A percentile compares a stretch with the other conserved stretches of the same genome.
Conservation (phyloP, 2,888 invertebrate genomes). For the Cyclophora punctaria region DNA sequence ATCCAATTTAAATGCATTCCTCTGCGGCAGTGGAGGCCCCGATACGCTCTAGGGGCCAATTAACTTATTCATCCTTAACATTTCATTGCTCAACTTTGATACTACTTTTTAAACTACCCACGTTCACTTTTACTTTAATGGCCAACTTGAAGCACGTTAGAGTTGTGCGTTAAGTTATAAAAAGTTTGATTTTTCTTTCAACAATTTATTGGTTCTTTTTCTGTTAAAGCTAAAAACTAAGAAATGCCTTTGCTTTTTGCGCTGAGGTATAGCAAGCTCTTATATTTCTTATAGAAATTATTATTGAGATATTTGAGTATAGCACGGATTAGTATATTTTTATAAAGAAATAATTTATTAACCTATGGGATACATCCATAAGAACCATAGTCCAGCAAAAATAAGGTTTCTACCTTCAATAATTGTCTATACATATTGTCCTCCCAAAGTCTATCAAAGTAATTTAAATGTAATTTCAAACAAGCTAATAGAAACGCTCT, state of each 20-base stretch:
- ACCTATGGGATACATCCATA: no score
- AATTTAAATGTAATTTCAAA: slow-evolving; percentile 69
- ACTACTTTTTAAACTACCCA: slow-evolving; percentile 42
- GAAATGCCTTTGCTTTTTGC: no score
- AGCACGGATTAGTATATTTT: no score
- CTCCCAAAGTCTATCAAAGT: slow-evolving; percentile 41
- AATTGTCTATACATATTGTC: not conserved
- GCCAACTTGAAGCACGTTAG: slow-evolving; percentile 1
- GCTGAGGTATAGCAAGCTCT: no score
- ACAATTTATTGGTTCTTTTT: no score
- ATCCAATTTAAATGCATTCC: slow-evolving; percentile 76
- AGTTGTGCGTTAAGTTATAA: no score
- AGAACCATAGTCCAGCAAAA: slow-evolving; percentile 8
- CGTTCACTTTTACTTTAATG: slow-evolving; percentile 29
- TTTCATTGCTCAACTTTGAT: slow-evolving; percentile 69
- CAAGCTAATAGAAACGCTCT: slow-evolving; percentile 64
- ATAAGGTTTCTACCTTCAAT: slow-evolving; percentile 1
- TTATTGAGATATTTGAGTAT: no score
- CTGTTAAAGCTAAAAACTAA: no score
- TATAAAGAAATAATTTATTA: no score
- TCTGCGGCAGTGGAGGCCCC: slow-evolving; percentile 70
- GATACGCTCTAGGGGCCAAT: slow-evolving; percentile 72
- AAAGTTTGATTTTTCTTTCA: no score
- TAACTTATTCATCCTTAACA: slow-evolving; percentile 75
- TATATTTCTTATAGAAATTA: no score